Percentiles rank a stretch among this genome's conserved stretches.
These are phyloP conservation scores for Norana najaformis DNA, from an alignment of 2,888 invertebrate genomes.

Conservation along the genomic window DNA sequence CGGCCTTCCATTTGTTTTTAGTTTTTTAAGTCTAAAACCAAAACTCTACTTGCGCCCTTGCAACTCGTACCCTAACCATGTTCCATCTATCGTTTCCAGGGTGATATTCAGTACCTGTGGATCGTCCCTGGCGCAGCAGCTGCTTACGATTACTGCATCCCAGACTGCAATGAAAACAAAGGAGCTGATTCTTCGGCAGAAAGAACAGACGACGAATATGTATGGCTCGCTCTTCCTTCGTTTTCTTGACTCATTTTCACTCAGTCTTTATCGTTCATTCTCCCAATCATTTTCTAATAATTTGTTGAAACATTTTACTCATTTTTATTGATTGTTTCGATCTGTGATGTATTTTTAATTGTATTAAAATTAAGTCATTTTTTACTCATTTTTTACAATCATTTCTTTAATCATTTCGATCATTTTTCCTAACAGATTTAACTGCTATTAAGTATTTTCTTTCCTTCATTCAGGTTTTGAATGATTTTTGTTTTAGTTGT, in stretches of 20 bases:
- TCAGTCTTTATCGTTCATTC: neutral
- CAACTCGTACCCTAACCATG: neutral
- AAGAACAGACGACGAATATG: neutral
- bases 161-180: constrained; percentile 10
- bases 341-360: neutral
- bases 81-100: neutral
- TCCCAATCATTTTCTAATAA: no score
- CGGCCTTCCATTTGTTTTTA: no score
- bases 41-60: no score
- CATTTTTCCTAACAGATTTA: no score
- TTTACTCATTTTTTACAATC: neutral
- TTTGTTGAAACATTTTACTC: neutral
- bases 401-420: no score
- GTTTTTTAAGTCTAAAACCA: no score
- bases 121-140: constrained; percentile 23
- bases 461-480: no score
- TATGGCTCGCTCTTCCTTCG: neutral
- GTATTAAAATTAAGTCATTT: no score
- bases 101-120: constrained; percentile 27
- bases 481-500: no score
- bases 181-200: neutral
- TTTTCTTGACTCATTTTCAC: neutral
- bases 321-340: neutral
- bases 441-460: no score
- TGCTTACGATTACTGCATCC: constrained; percentile 25